Conservation (phyloP, 2,797 vertebrate genomes). For the Centropyge bicolor region DNA sequence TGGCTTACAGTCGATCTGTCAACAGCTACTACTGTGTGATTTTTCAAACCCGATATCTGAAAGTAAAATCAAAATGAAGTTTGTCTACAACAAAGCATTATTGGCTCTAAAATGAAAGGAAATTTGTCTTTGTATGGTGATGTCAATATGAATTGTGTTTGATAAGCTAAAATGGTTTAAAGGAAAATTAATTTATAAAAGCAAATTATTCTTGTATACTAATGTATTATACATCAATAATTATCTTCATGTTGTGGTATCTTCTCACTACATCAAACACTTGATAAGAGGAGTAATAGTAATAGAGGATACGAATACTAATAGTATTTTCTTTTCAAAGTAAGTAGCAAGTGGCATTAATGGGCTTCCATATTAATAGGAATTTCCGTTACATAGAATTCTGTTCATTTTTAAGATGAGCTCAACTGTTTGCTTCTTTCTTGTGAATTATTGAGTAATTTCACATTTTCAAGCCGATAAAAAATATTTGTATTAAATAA, state of each 20-base stretch:
- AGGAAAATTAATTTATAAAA: no score
- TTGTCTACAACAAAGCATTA: neutral
- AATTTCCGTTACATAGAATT: neutral
- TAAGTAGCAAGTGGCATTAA: neutral
- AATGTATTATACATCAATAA: neutral
- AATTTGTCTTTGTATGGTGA: neutral
- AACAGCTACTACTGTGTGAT: slow-evolving; percentile 34
- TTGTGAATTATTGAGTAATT: neutral
- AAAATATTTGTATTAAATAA: neutral
- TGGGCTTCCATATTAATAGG: neutral
- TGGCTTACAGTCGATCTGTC: slow-evolving; percentile 60
- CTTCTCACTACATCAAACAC: neutral
- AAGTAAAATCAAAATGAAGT: neutral
- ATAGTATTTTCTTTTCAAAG: no score
- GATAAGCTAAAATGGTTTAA: neutral
- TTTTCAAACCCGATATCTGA: slow-evolving; percentile 25
- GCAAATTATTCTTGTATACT: neutral
- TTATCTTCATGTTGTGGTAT: neutral
- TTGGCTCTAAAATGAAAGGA: neutral
- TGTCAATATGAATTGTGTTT: neutral
- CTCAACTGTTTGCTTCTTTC: neutral
- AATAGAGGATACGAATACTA: no score
- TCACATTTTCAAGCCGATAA: neutral
- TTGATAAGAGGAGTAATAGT: neutral
- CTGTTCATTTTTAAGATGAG: neutral